Evolutionary conservation across 2,888 invertebrate genomes (phyloP).

Genomic region (Druceiella hillmani): DNA sequence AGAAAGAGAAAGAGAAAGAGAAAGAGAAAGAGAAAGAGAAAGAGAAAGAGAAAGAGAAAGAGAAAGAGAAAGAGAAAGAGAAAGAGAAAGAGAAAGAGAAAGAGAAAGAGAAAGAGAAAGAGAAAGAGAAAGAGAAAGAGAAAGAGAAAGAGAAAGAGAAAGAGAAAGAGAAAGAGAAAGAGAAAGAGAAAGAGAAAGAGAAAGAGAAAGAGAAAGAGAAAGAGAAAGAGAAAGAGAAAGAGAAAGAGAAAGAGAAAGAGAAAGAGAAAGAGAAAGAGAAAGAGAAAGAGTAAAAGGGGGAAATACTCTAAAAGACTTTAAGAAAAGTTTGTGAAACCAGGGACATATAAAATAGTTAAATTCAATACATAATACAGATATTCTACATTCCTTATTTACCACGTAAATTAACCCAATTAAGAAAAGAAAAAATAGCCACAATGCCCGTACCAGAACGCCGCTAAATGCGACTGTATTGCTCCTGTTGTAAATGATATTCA

Average conservation of each 20-base stretch:
- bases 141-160: background rate
- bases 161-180: background rate
- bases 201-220: background rate
- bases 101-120: background rate
- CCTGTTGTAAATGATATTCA: no score
- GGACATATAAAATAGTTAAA: no score
- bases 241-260: background rate
- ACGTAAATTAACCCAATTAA: no score
- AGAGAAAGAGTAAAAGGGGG: constrained; percentile 2
- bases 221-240: background rate
- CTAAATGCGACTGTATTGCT: no score
- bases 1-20: constrained; percentile 7
- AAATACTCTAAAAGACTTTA: no score
- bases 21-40: background rate
- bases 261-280: background rate
- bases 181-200: background rate
- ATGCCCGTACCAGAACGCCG: no score
- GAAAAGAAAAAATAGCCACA: no score
- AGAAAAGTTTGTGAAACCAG: no score
- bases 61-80: constrained; percentile 3
- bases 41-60: constrained; percentile 1
- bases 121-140: background rate
- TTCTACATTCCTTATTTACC: no score
- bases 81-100: constrained; percentile 3
- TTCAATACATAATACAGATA: no score